Base-by-base conservation (phyloP, 2,113 vertebrate species). In the Ciconia maguari region DNA sequence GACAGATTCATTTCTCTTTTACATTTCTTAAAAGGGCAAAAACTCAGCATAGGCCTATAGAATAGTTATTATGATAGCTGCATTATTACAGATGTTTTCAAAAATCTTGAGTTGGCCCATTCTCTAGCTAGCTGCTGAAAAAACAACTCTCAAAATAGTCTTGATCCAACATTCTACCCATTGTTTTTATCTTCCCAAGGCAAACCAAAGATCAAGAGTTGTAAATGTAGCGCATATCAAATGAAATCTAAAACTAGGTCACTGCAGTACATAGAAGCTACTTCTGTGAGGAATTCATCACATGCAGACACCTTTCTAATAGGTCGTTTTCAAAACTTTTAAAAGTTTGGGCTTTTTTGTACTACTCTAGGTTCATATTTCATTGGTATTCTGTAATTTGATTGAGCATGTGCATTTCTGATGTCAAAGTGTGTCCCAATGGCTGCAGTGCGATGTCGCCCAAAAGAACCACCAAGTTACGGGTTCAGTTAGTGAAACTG, bases 351-450 rank as follows among this genome's bases (percentile, higher is more conserved):
- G 11, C 9, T 46, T 78, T 84, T 83, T 64, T 13, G 4, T 74
- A 60, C 34, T 80, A n/a, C 3, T 80, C 6, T 38, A 42, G 14
- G 27, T 38, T 77, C 12, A 3, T 44, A 54, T 36, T 80, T 77
- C 49, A n/a, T 44, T 2, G 1, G 7, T n/a, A 44, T 49, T 69
- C 58, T 42, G 30, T 17, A 62, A 51, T 81, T 65, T 42, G n/a
- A 65, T 19, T 44, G 13, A 79, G n/a, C 19, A 70, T 3, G 10
- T 11, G 3, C 12, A 38, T 64, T 65, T 62, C 42, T 82, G 46
- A 74, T 0, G 0, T 11, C 13, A 30, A n/a, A 54, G 26, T 7
- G 16, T 27, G 24, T 51, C 34, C 32, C 22, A 46, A 4, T 0
- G 1, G 15, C 54, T 80, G 49, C 17, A 60, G 17, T 8, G 19